Evolutionary conservation across 2,797 vertebrate species (phyloP), one percentile per base, ranked within the genome.

Genomic region (Melanotaenia nigrans): DNA sequence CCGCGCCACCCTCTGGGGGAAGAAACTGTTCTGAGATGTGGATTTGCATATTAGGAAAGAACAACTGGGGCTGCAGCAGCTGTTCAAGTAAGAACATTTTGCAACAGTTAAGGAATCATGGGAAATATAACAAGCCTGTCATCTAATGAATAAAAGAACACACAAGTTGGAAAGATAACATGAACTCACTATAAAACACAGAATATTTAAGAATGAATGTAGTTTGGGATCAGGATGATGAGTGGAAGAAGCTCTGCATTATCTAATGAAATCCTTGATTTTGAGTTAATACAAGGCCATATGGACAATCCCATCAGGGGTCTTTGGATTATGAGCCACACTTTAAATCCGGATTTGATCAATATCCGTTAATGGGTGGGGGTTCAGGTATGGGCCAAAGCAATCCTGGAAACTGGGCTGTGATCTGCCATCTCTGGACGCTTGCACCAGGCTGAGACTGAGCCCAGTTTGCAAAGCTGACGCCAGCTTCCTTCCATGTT

Each of bases 341-440:
- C 56, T 62, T 25, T 68, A 78, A 90, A 89, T 89, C 88, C 77
- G 63, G 87, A 79, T 90, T 79, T 79, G 45, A 87, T 86, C 84
- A 89, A 84, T 87, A 69, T 73, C 72, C 76, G 76, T 87, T 84
- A 75, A 82, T 30, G 61, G 16, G 25, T 11, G 20, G 22, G 69
- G 40, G 32, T 54, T 86, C 66, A 83, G 32, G 51, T 55, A 54
- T 11, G 68, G 75, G 65, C 82, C 68, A 69, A 42, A 85, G 38
- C 58, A 78, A 63, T 77, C 71, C 81, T 85, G 85, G 67, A 81
- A 89, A 86, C 77, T 69, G 4, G 12, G 65, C 60, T 66, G 68
- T 24, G 69, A 28, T 51, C 71, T 80, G 84, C 79, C 90, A 85
- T 76, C 68, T 82, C 84, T 42, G 11, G 70, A 87, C 83, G 70